Evolutionary conservation across 1,140 invertebrate genomes (phyloP), one percentile per base, ranked within the genome.

Genomic region (Cydia fagiglandana): DNA sequence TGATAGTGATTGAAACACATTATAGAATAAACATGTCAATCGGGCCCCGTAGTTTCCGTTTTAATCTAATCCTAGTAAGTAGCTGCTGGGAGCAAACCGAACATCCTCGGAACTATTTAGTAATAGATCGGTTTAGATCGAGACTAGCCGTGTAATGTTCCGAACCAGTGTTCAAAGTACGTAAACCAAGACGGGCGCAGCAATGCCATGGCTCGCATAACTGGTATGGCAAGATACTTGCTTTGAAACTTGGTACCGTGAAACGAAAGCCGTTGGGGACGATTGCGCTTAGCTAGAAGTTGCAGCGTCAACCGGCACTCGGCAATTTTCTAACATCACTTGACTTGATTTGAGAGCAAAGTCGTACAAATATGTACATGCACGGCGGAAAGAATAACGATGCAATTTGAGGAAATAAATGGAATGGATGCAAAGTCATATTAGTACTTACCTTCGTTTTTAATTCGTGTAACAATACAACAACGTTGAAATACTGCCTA

Each of bases 231-330:
- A 20, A 61, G 56, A 61, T 61, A 61, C 56, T 61, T 61, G 56
- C 56, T 61, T 61, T 61, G 56, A 61, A 61, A 61, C 56, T 61
- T 61, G 56, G 56, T 61, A 61, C 56, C 56, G 56, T 61, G 56
- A 61, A 61, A 61, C 56, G 56, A 61, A 61, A 61, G 56, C 56
- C 56, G 20, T 24, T 20, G 56, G 56, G 34, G 56, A 61, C 56
- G 56, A 61, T 24, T 61, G 56, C n/a, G 53, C 56, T 61, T 61
- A 61, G 56, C 56, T 24, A n/a, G 17, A 61, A 24, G 20, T 24
- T 61, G 50, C 50, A 17, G 56, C 56, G 56, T 20, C 50, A 53
- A 53, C 50, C 20, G 17, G 20, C 56, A 61, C 56, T 61, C 56
- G 6, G 56, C 56, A 61, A 61, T 61, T 61, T 61, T 61, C 56